Conservation (phyloP, 1,140 invertebrate genomes). For the Globodera rostochiensis region DNA sequence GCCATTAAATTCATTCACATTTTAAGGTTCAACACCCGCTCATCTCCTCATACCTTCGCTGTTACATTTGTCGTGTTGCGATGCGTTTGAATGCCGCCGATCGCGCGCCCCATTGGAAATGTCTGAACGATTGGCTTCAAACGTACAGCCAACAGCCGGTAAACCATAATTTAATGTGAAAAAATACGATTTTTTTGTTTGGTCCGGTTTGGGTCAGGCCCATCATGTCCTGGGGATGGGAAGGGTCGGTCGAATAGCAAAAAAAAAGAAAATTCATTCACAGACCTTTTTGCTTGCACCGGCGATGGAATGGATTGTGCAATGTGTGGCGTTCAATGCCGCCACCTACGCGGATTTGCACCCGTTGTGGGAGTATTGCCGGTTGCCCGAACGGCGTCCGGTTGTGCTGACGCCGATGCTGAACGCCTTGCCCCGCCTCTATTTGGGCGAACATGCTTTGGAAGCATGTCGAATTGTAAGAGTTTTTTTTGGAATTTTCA, state of each 20-base stretch:
- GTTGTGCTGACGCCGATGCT: constrained; percentile 42
- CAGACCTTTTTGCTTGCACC: constrained; percentile 48
- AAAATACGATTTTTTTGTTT: too few species aligned
- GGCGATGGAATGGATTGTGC: constrained; percentile 48
- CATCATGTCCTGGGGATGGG: too few species aligned
- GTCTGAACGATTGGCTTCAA: constrained; percentile 52
- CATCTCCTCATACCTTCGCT: constrained; percentile 48
- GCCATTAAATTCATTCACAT: background rate
- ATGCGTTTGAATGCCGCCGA: constrained; percentile 43
- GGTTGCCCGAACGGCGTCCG: constrained; percentile 40
- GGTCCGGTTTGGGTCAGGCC: too few species aligned
- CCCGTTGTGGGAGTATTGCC: constrained; percentile 54
- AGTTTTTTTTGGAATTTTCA: background rate
- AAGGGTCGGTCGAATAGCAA: too few species aligned
- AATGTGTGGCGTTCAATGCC: constrained; percentile 50
- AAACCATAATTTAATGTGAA: background rate
- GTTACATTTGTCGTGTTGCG: constrained; percentile 46
- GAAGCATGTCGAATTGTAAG: constrained; percentile 47
- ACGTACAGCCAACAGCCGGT: constrained; percentile 43
- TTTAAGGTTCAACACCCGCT: constrained; percentile 47
- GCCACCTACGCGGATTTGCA: constrained; percentile 50
- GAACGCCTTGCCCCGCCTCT: constrained; percentile 43
- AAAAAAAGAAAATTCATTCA: background rate
- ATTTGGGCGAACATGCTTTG: constrained; percentile 49
- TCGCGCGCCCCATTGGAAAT: constrained; percentile 43